These are phyloP conservation scores for Phyllopteryx taeniolatus DNA, from an alignment of 2,113 vertebrate genomes.

Conservation along the genomic window DNA sequence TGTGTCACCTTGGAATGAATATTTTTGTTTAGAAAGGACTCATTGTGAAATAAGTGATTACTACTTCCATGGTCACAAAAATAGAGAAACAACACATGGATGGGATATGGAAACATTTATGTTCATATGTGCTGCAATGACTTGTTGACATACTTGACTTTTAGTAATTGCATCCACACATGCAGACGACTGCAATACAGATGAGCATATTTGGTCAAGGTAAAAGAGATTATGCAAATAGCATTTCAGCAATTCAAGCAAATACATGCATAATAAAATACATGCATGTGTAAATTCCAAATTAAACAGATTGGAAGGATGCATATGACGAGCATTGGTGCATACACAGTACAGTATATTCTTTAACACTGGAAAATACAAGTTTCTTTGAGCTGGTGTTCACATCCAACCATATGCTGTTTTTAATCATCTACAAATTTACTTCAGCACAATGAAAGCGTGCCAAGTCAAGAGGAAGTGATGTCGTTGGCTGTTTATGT, in stretches of 20 bases:
- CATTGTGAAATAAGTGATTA: too few relatives aligned
- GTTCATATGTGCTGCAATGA: conserved; percentile 10
- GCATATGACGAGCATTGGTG: conserved; percentile 2
- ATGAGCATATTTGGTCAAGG: conserved; percentile 64
- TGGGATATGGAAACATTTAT: neutral
- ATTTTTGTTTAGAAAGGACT: too few relatives aligned
- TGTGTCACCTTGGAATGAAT: too few relatives aligned
- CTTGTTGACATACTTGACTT: conserved; percentile 8
- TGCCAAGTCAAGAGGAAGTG: conserved; percentile 13
- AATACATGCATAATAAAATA: conserved; percentile 68
- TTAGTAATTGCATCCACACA: conserved; percentile 30
- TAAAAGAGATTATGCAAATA: conserved; percentile 65
- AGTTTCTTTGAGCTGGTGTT: neutral
- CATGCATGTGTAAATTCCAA: conserved; percentile 1
- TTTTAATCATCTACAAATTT: conserved; percentile 26
- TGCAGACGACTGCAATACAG: conserved; percentile 53
- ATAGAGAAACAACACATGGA: neutral
- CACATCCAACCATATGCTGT: conserved; percentile 9
- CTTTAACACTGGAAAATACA: neutral
- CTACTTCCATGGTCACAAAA: neutral
- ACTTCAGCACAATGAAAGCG: conserved; percentile 5
- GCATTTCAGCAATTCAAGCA: conserved; percentile 58
- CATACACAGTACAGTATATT: neutral
- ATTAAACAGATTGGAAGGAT: conserved; percentile 8
- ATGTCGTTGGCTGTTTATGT: neutral